Percentiles rank a stretch among this genome's conserved stretches.
Evolutionary conservation across 2,888 invertebrate genomes (phyloP).

Genomic region (Aleiodes testaceus): DNA sequence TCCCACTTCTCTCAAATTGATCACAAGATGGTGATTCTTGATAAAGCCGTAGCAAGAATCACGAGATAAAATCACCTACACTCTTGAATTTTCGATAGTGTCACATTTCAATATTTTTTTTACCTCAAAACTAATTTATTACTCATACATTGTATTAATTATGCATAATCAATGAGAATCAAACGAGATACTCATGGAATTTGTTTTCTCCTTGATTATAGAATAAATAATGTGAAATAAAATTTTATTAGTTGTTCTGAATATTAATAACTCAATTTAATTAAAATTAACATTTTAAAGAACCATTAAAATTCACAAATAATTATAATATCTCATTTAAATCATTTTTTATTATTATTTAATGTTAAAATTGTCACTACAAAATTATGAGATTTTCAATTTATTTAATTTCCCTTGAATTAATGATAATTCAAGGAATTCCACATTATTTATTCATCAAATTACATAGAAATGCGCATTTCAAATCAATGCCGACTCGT

Average conservation of each 20-base stretch:
- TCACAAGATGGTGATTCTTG: constrained; percentile 5
- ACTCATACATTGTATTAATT: constrained; percentile 6
- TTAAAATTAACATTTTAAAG: neutral
- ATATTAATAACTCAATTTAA: constrained; percentile 11
- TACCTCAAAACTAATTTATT: constrained; percentile 4
- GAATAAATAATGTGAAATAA: neutral
- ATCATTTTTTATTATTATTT: neutral
- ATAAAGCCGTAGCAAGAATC: constrained; percentile 2
- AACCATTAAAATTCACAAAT: neutral
- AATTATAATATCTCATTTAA: neutral
- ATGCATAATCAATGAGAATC: constrained; percentile 23
- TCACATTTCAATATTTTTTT: constrained; percentile 14
- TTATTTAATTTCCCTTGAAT: no score
- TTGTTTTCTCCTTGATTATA: neutral
- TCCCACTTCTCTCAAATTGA: neutral
- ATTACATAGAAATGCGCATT: neutral
- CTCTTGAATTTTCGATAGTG: neutral
- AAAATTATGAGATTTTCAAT: no score
- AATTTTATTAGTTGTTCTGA: neutral
- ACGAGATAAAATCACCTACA: constrained; percentile 6
- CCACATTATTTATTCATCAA: no score
- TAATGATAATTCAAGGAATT: no score
- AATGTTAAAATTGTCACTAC: no score
- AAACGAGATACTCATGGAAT: constrained; percentile 1
- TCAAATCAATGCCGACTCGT: constrained; percentile 11